These are phyloP conservation scores for Xylocopa sonorina DNA, from an alignment of 1,140 invertebrate species.

Conservation along the genomic window DNA sequence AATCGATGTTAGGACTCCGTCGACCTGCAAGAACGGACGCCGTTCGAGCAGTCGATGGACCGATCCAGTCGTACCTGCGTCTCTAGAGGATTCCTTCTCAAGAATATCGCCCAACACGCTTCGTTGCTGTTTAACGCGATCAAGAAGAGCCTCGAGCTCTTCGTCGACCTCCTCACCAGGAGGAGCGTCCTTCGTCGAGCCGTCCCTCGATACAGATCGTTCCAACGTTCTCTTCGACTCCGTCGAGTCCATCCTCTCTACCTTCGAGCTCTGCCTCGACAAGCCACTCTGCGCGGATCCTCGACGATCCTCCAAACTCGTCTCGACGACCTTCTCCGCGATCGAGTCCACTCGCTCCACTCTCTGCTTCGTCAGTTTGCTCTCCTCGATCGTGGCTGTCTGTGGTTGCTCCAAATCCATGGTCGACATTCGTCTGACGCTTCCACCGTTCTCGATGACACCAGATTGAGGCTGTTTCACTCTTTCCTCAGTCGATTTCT, in stretches of 20 bases:
- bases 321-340: conserved; percentile 23
- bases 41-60: conserved; percentile 25
- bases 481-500: conserved; percentile 26
- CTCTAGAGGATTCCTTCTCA: conserved; percentile 84
- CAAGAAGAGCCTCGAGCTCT: conserved; percentile 84
- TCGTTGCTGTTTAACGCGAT: conserved; percentile 86
- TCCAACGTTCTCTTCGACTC: conserved; percentile 55
- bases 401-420: conserved; percentile 26
- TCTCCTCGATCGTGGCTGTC: conserved; percentile 43
- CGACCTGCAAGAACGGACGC: conserved; percentile 31
- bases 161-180: conserved; percentile 82
- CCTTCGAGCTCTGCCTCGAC: conserved; percentile 62
- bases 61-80: conserved; percentile 56
- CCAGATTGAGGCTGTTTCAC: neutral
- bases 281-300: conserved; percentile 22
- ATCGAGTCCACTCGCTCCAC: conserved; percentile 21
- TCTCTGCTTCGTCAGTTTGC: conserved; percentile 15
- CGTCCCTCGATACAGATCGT: conserved; percentile 61
- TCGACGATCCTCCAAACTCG: conserved; percentile 8
- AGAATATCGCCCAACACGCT: conserved; percentile 87
- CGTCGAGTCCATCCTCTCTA: conserved; percentile 60
- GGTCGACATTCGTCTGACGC: neutral
- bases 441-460: conserved; percentile 16
- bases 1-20: conserved; percentile 18
- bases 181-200: conserved; percentile 60